Evolutionary conservation across 2,113 vertebrate species (phyloP).

Genomic region (Donacobius atricapilla): DNA sequence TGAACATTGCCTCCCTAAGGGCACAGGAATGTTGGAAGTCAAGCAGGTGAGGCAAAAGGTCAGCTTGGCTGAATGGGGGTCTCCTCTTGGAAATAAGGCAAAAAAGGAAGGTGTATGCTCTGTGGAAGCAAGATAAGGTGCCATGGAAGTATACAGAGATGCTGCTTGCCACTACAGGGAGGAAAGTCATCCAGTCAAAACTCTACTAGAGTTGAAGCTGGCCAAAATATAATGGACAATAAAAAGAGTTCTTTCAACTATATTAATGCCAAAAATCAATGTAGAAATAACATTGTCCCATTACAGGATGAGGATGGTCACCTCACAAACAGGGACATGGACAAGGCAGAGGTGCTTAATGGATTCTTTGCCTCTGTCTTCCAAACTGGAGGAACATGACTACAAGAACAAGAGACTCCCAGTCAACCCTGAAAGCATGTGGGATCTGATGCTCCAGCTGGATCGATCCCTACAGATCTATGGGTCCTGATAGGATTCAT

Average conservation of each 20-base stretch:
- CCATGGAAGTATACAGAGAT: not conserved
- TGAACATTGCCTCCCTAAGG: not conserved
- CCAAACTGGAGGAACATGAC: not conserved
- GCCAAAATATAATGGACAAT: not conserved
- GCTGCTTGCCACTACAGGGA: not conserved
- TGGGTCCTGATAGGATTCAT: not conserved
- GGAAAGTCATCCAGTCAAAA: not conserved
- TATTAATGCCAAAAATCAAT: not conserved
- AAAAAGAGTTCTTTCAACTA: not conserved
- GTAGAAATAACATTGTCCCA: not conserved
- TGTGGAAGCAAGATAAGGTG: not conserved
- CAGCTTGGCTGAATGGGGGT: not conserved
- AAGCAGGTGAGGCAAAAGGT: not conserved
- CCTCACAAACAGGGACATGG: not conserved
- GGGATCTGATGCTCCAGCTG: not conserved
- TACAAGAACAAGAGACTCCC: accelerated
- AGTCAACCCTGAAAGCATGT: not conserved
- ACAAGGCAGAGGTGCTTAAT: not conserved
- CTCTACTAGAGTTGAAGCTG: not conserved
- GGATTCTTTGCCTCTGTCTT: not conserved
- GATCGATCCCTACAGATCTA: not conserved
- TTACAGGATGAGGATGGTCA: not conserved
- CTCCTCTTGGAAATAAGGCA: not conserved
- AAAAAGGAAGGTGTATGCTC: not conserved
- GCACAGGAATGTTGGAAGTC: not conserved